A percentile compares a stretch with the other conserved stretches of the same genome.
Evolutionary conservation across 2,113 vertebrate species (phyloP).

Genomic region (Rattus rattus): DNA sequence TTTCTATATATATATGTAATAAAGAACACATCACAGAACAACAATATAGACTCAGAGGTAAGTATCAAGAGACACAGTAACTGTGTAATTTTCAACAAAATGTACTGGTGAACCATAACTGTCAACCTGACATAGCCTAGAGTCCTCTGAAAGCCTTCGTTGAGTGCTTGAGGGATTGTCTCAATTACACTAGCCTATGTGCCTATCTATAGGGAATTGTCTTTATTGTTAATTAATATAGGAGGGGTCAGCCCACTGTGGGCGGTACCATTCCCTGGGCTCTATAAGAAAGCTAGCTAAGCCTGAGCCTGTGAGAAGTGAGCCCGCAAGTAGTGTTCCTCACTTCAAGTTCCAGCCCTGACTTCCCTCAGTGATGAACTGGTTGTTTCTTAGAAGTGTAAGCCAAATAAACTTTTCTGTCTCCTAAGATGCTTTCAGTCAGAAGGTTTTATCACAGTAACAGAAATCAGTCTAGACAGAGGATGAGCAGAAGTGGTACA

Average conservation of each 20-base stretch:
- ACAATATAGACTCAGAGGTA: not conserved
- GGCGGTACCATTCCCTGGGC: not conserved
- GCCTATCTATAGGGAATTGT: not conserved
- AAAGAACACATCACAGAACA: not conserved
- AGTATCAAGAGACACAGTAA: not conserved
- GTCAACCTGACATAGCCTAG: not conserved
- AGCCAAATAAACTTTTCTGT: not conserved
- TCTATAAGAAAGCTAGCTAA: not conserved
- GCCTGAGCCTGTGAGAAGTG: not conserved
- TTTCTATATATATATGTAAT: not conserved
- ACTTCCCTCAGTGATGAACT: not conserved
- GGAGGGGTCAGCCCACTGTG: not conserved
- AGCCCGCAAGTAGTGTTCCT: not conserved
- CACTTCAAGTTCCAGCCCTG: not conserved
- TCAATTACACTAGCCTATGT: no score
- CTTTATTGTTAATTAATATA: not conserved
- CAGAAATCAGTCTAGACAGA: not conserved
- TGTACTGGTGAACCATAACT: not conserved
- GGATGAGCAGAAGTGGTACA: not conserved
- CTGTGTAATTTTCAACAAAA: not conserved
- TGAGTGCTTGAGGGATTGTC: not conserved
- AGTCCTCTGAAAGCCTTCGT: not conserved
- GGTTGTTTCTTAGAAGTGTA: not conserved
- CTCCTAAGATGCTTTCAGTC: not conserved
- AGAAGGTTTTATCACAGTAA: not conserved